A percentile compares a stretch with the other conserved stretches of the same genome.
Conservation (phyloP, 2,888 invertebrate species). For the Drosophila ezoana region DNA sequence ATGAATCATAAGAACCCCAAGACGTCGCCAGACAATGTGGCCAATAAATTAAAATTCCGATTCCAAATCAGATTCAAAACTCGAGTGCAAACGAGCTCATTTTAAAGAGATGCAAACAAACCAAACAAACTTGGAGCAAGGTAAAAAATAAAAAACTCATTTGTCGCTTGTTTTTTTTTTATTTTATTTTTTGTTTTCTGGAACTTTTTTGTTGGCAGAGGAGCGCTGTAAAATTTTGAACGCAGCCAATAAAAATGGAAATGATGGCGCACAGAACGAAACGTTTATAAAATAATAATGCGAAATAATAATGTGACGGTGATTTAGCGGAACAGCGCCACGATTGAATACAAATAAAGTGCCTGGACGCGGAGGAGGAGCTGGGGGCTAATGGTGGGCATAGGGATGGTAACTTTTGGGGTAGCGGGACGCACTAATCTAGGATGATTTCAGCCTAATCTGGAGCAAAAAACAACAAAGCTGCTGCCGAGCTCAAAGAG, state of each 20-base stretch:
- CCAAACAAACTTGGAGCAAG: slow-evolving; percentile 10
- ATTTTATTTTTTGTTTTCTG: background rate
- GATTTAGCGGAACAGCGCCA: slow-evolving; percentile 82
- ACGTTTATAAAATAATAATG: slow-evolving; percentile 83
- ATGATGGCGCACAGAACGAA: slow-evolving; percentile 71
- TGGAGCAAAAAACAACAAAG: slow-evolving; percentile 65
- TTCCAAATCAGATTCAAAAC: slow-evolving; percentile 34
- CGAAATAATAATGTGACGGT: slow-evolving; percentile 82
- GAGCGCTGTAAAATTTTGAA: slow-evolving; percentile 68
- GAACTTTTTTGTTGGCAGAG: slow-evolving; percentile 53
- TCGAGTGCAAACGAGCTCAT: slow-evolving; percentile 72
- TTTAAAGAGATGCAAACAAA: slow-evolving; percentile 65
- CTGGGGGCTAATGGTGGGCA: slow-evolving; percentile 3
- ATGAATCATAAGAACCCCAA: slow-evolving; percentile 65
- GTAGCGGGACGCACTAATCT: slow-evolving; percentile 77
- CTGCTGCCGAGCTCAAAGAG: slow-evolving; percentile 17
- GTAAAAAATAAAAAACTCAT: slow-evolving; percentile 34
- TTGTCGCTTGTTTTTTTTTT: slow-evolving; percentile 36
- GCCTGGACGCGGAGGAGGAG: slow-evolving; percentile 30
- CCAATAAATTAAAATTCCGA: slow-evolving; percentile 70
- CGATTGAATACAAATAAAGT: slow-evolving; percentile 84
- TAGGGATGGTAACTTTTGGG: slow-evolving; percentile 19
- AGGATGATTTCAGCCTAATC: slow-evolving; percentile 81
- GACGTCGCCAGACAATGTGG: slow-evolving; percentile 42
- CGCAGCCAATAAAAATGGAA: slow-evolving; percentile 83